phyloP scores from a whole-genome alignment of 2,113 vertebrate genomes.

The Propithecus coquereli region DNA sequence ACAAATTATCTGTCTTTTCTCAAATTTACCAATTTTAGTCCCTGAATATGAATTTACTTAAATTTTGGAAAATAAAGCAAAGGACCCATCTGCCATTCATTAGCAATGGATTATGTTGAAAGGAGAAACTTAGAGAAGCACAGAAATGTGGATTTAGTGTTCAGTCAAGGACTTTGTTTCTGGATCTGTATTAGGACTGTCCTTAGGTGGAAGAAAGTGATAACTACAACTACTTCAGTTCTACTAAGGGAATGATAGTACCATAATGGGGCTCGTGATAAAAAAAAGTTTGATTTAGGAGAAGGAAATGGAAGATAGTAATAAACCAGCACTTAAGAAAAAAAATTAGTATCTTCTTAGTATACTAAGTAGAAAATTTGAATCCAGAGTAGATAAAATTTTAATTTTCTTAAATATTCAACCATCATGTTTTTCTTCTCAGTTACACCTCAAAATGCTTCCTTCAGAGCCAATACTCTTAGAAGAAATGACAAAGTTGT shows the following conservation, averaged over 20 bases:
- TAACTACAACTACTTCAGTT: background rate
- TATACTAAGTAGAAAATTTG: background rate
- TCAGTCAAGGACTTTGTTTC: background rate
- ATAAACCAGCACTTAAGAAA: background rate
- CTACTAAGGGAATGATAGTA: background rate
- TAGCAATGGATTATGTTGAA: background rate
- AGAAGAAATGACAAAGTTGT: slow-evolving; percentile 84
- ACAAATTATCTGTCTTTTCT: background rate
- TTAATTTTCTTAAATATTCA: slow-evolving; percentile 2
- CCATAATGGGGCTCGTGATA: background rate
- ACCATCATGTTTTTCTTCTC: slow-evolving; percentile 69
- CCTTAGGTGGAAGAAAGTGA: background rate
- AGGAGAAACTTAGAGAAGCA: background rate
- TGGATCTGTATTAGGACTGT: background rate
- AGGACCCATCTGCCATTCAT: background rate
- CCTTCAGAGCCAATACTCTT: slow-evolving; percentile 86
- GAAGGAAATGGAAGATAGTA: background rate
- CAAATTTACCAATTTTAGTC: background rate
- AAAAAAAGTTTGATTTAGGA: background rate
- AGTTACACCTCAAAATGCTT: slow-evolving; percentile 91
- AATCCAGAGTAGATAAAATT: background rate
- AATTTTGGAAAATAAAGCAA: slow-evolving; percentile 4
- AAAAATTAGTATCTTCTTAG: background rate
- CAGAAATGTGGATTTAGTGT: background rate
- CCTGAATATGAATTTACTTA: background rate